Percentiles rank a stretch among this genome's conserved stretches.
Evolutionary conservation across 2,888 invertebrate species (phyloP).

Genomic region (Macrophya alboannulata): DNA sequence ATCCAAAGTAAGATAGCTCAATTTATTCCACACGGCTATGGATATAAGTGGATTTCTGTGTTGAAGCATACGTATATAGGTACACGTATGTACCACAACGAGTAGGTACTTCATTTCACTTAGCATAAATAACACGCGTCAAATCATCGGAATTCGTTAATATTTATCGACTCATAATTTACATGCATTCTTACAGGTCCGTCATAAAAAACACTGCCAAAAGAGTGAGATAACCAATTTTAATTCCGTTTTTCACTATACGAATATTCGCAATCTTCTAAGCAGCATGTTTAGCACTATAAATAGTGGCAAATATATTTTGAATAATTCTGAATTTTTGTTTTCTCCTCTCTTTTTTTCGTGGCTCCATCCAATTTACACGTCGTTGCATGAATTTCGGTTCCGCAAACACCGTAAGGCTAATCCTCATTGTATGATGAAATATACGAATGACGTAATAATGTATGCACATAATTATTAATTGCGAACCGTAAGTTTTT

Average conservation of each 20-base stretch:
- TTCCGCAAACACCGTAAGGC: background rate
- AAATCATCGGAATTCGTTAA: background rate
- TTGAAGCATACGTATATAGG: background rate
- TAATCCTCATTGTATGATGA: background rate
- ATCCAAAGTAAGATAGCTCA: background rate
- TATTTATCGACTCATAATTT: background rate
- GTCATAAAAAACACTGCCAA: background rate
- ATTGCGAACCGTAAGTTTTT: background rate
- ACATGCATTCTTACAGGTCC: background rate
- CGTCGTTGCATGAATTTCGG: constrained; percentile 5
- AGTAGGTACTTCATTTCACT: background rate
- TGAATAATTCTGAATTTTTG: background rate
- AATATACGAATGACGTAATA: constrained; percentile 7
- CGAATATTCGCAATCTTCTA: background rate
- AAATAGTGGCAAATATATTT: background rate
- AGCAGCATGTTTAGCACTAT: background rate
- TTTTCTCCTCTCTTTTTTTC: background rate
- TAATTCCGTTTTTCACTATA: background rate
- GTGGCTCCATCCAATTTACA: constrained; percentile 14
- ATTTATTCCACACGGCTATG: background rate
- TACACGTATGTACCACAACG: background rate
- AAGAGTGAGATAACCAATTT: constrained; percentile 25
- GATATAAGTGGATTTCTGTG: background rate
- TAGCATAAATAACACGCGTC: background rate
- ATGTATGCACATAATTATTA: constrained; percentile 5